phyloP scores from a whole-genome alignment of 2,888 invertebrate species.

The Drosophila infuscata region DNA sequence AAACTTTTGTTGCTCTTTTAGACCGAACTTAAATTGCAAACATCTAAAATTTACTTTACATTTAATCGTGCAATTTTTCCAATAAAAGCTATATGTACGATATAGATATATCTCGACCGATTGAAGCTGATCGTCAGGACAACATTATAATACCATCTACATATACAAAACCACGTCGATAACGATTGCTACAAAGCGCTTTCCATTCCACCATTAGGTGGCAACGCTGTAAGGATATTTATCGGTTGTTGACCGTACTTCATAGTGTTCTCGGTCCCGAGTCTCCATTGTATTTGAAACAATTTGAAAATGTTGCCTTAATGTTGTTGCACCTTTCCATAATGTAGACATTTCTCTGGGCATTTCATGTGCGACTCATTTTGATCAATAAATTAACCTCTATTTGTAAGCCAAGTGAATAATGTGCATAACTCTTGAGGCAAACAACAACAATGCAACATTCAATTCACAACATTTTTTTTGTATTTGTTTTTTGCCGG shows the following conservation, averaged over 20 bases:
- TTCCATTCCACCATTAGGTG: background rate
- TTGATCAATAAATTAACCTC: slow-evolving; percentile 72
- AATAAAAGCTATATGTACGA: accelerated
- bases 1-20: background rate
- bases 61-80: background rate
- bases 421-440: slow-evolving; percentile 65
- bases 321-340: slow-evolving; percentile 8
- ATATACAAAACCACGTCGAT: background rate
- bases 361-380: slow-evolving; percentile 47
- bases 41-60: background rate
- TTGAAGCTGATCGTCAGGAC: background rate
- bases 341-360: slow-evolving; percentile 39
- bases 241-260: background rate
- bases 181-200: background rate
- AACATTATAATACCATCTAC: too few relatives aligned
- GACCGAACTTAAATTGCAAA: background rate
- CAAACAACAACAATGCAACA: slow-evolving; percentile 50
- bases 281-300: background rate
- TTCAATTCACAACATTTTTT: slow-evolving; percentile 44
- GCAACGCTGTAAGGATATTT: slow-evolving; percentile 7
- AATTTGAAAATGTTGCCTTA: background rate
- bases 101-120: background rate
- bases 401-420: slow-evolving; percentile 76
- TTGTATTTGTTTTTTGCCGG: slow-evolving; percentile 44
- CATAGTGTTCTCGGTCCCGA: background rate